Conservation (phyloP, 2,113 vertebrate genomes). For the Tauraco erythrolophus region DNA sequence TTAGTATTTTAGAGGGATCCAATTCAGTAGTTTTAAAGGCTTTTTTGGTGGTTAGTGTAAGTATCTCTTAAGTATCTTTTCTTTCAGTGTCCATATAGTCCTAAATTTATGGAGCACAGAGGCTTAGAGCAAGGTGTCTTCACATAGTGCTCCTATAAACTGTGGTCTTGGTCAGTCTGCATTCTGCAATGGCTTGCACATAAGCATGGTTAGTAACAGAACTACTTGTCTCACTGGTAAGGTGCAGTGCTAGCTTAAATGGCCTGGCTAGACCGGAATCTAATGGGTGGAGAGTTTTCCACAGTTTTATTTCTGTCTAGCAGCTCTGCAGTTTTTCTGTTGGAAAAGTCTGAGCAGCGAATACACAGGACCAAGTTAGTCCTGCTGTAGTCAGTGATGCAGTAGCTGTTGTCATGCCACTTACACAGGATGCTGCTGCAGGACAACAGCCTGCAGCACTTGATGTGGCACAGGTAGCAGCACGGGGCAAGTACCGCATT, state of each 20-base stretch:
- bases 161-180: fast-evolving
- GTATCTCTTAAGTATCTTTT: neutral
- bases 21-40: neutral
- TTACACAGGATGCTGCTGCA: neutral
- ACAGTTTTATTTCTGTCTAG: neutral
- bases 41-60: neutral
- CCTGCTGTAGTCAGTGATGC: neutral
- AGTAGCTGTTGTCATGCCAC: neutral
- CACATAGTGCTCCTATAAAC: neutral
- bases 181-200: fast-evolving
- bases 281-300: neutral
- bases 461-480: neutral
- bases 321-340: neutral
- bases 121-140: neutral
- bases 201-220: neutral
- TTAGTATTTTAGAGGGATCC: neutral
- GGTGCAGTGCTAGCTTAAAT: neutral
- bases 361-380: neutral
- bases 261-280: neutral
- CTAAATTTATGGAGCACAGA: neutral
- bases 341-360: neutral
- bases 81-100: neutral
- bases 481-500: fast-evolving
- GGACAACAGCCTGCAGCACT: neutral
- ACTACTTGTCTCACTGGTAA: neutral